Conservation (phyloP, 2,888 invertebrate genomes). For the Chaetoderma sp. region DNA sequence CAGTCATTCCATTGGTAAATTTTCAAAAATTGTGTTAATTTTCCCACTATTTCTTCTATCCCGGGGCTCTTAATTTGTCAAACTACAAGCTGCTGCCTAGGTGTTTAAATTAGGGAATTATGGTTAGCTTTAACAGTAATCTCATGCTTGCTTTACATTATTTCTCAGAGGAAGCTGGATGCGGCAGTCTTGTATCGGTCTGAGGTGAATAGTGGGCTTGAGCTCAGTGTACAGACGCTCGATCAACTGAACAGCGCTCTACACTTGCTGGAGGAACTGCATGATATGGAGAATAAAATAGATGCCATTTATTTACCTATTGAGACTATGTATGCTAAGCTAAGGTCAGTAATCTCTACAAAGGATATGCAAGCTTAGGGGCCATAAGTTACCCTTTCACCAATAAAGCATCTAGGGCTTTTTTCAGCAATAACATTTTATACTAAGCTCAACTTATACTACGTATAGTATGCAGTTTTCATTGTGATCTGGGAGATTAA, state of each 20-base stretch:
- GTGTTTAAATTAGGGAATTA: no score
- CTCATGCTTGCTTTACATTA: background rate
- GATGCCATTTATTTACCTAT: constrained; percentile 69
- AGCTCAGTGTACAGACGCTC: constrained; percentile 63
- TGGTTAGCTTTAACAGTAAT: no score
- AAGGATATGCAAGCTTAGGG: background rate
- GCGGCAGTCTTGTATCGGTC: constrained; percentile 61
- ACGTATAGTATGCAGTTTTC: no score
- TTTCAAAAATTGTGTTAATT: no score
- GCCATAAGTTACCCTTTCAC: background rate
- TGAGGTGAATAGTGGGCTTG: constrained; percentile 61
- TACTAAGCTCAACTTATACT: background rate
- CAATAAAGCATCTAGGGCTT: background rate
- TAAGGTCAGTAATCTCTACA: constrained; percentile 50
- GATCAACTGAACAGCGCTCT: constrained; percentile 69
- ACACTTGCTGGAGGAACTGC: constrained; percentile 67
- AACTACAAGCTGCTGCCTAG: no score
- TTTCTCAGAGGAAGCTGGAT: constrained; percentile 64
- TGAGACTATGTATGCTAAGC: constrained; percentile 66
- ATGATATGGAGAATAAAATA: constrained; percentile 69
- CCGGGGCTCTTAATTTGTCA: no score
- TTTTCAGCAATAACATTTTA: background rate
- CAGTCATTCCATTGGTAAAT: no score
- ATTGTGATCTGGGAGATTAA: no score
- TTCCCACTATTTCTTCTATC: no score